Base-by-base conservation (phyloP, 2,888 invertebrate genomes). In the Drosophila recens region DNA sequence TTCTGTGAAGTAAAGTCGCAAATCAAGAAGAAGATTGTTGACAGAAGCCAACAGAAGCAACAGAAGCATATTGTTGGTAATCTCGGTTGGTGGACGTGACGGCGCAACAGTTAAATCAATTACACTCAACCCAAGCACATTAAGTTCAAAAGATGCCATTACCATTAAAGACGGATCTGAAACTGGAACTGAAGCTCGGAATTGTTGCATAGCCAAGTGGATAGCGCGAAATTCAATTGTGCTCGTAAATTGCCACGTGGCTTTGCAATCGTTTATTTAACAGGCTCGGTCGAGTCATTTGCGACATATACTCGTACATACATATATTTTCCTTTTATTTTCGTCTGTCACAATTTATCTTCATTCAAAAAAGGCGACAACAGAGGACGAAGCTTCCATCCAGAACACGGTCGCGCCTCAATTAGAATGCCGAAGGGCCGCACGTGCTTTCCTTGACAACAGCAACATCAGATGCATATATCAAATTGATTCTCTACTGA, bases 301-400 rank as follows among this genome's bases (percentile, higher is more conserved):
- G 48, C 49, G 66, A 63, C 30, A 27, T 5, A 27, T 6, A 27
- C 27, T 3, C 23, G 3, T 23, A 51, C 65, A 17, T 36, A 36
- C 20, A 23, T 56, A 46, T 36, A 33, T 62, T 46, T 52, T 62
- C 34, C 34, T 63, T 49, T 67, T 38, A 36, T 17, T 23, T 17
- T 17, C 17, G 45, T 5, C 53, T 42, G 63, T 49, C 27, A 65
- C 84, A 71, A 83, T 83, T 84, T 84, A 67, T 83, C 77, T 83
- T 87, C 79, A 83, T 83, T 83, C 49, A 65, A 33, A 23, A 65
- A 17, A 4, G 42, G 30, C 36, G 43, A 27, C 49, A 42, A 36
- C 27, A 33, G 42, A 36, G 43, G 20, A 43, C 43, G 6, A n/a
- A n/a, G n/a, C n/a, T n/a, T n/a, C n/a, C n/a, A n/a, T n/a, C n/a